These are phyloP conservation scores for Eleginops maclovinus DNA, from an alignment of 2,113 vertebrate genomes.

Conservation along the genomic window DNA sequence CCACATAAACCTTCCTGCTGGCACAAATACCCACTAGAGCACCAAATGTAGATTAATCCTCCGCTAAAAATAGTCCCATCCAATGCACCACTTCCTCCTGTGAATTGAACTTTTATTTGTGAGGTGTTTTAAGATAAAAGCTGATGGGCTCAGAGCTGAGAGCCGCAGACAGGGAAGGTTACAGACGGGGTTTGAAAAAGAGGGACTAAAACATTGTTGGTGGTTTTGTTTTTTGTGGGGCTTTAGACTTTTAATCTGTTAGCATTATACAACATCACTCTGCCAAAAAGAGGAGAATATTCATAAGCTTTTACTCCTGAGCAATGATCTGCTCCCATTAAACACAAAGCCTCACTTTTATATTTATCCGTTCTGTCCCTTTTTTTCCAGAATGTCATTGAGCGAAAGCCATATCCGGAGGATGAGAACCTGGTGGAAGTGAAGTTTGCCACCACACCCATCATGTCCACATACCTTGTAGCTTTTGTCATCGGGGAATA, in stretches of 20 bases:
- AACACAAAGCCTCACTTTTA: not conserved
- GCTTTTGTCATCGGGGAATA: conserved; percentile 99
- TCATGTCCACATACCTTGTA: conserved; percentile 98
- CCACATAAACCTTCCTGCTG: not conserved
- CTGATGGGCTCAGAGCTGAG: not conserved
- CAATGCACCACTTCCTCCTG: not conserved
- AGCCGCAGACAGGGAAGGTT: not conserved
- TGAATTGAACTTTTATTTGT: not conserved
- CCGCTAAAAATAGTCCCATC: not conserved
- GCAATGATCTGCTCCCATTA: not conserved
- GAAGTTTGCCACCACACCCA: conserved; percentile 93
- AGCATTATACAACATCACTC: not conserved
- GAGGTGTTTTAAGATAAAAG: not conserved
- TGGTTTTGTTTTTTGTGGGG: not conserved
- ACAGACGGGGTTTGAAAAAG: not conserved
- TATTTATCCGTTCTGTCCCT: not conserved
- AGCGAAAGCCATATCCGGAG: conserved; percentile 92
- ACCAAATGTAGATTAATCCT: not conserved
- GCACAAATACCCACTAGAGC: not conserved
- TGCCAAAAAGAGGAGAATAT: not conserved
- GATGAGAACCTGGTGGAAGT: conserved; percentile 94
- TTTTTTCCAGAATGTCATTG: conserved; percentile 88
- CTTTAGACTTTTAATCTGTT: not conserved
- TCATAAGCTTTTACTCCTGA: not conserved
- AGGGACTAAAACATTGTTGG: not conserved